Evolutionary conservation across 2,888 invertebrate species (phyloP), one percentile per base, ranked within the genome.

Genomic region (Latrodectus hesperus): DNA sequence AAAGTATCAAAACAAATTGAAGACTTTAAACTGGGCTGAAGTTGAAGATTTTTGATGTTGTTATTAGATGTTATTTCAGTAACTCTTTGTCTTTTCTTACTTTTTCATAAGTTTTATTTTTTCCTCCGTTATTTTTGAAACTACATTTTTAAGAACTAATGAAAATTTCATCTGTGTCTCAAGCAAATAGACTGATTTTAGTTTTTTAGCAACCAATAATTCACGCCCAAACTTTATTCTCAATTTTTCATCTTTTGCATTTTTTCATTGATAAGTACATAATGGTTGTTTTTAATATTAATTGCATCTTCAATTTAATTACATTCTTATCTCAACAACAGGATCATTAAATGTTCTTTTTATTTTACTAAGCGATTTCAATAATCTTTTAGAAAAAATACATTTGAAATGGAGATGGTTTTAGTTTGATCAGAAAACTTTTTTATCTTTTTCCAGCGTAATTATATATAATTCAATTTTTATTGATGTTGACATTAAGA

Each of bases 31-130:
- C 71, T 52, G 65, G 76, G 53, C 71, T 70, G 71, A 77, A 80
- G 80, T 85, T 73, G 78, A 55, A 80, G 71, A 80, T 76, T 86
- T 86, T 86, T 86, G 86, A 76, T 76, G 81, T 76, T 86, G 85
- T 78, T 86, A 76, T 86, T 86, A 80, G 80, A 86, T 85, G 84
- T 85, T 85, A 85, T 85, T 85, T 85, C 79, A 79, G 80, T 80
- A 51, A 51, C 60, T 76, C 80, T 86, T 86, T 86, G 85, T 87
- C 81, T 86, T 72, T 65, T 16, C 26, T 64, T 53, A 38, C 26
- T 16, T 49, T 53, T 75, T 38, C 38, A 38, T 38, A 38, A 38
- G 38, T 38, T 38, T 38, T 38, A 38, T 86, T 80, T 81, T 77
- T 72, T 73, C 22, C 71, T 51, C n/a, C 22, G 60, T 80, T 67